A percentile compares a stretch with the other conserved stretches of the same genome.
Evolutionary conservation across 2,113 vertebrate genomes (phyloP).

Genomic region (Bucco capensis): DNA sequence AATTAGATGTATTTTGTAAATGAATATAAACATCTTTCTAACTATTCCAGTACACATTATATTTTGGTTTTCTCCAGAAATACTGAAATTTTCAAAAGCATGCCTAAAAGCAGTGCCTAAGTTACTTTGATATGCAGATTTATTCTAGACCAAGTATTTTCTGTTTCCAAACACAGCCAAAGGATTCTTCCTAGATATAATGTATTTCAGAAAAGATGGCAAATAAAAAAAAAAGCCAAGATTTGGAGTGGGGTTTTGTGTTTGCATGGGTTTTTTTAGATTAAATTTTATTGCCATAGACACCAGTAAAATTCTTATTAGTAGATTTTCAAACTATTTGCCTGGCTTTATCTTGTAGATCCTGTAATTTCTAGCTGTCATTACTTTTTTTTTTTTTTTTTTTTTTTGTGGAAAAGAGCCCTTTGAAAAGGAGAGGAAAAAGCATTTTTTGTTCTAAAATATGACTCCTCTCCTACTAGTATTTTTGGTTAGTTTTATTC

Average conservation of each 20-base stretch:
- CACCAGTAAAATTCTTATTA: not conserved
- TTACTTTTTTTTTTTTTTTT: not conserved
- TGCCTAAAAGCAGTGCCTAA: not conserved
- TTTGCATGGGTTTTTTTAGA: not conserved
- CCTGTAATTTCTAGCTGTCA: not conserved
- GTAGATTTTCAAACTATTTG: not conserved
- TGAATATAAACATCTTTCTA: not conserved
- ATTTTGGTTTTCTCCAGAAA: not conserved
- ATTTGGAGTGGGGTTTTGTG: not conserved
- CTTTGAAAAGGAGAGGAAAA: not conserved
- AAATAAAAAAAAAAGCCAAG: not conserved
- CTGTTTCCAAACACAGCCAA: not conserved
- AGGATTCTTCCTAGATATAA: not conserved
- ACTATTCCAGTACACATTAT: not conserved
- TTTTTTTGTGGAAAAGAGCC: too few relatives aligned
- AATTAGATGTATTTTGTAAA: not conserved
- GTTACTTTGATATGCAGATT: not conserved
- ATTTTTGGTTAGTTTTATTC: not conserved
- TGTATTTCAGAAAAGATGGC: not conserved
- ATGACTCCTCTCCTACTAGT: not conserved
- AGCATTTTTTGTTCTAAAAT: not conserved
- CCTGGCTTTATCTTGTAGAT: not conserved
- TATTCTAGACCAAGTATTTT: not conserved
- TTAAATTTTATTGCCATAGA: not conserved
- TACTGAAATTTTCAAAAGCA: not conserved